These are phyloP conservation scores for Zaprionus gabonicus DNA, from an alignment of 1,140 invertebrate species.

Conservation along the genomic window DNA sequence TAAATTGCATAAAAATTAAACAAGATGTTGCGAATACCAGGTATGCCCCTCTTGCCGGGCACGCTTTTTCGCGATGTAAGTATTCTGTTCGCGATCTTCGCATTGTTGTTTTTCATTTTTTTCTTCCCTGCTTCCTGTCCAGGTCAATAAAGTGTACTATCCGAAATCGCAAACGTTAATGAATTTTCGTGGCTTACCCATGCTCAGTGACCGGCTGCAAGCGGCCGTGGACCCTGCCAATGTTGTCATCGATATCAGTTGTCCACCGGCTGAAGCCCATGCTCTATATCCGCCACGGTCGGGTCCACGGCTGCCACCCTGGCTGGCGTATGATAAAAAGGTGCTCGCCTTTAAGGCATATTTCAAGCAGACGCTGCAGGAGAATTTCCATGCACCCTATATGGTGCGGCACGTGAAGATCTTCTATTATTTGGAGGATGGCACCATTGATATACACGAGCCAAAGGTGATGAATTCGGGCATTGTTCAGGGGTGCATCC, in stretches of 20 bases:
- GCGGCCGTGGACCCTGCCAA: conserved; percentile 50
- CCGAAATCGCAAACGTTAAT: conserved; percentile 81
- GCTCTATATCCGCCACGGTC: conserved; percentile 90
- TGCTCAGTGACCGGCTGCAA: conserved; percentile 74
- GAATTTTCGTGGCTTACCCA: conserved; percentile 83
- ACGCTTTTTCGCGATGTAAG: conserved; percentile 79
- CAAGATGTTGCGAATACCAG: conserved; percentile 77
- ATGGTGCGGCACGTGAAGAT: conserved; percentile 92
- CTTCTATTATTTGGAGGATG: conserved; percentile 95
- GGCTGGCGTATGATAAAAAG: conserved; percentile 94
- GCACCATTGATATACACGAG: conserved; percentile 93
- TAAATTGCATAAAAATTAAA: conserved; percentile 26
- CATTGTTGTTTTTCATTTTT: not conserved
- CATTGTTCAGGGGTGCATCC: conserved; percentile 88
- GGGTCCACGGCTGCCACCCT: conserved; percentile 89
- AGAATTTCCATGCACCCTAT: conserved; percentile 88
- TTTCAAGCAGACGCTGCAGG: conserved; percentile 93
- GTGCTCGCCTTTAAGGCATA: conserved; percentile 93
- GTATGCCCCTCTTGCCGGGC: conserved; percentile 78
- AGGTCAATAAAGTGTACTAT: conserved; percentile 87
- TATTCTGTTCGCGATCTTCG: conserved; percentile 10
- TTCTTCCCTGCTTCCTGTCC: too few relatives aligned
- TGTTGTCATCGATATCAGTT: conserved; percentile 65
- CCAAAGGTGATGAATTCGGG: conserved; percentile 90
- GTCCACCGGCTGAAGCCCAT: conserved; percentile 84